A percentile compares a stretch with the other conserved stretches of the same genome.
Conservation (phyloP, 2,888 invertebrate species). For the Pterobdella sp. region DNA sequence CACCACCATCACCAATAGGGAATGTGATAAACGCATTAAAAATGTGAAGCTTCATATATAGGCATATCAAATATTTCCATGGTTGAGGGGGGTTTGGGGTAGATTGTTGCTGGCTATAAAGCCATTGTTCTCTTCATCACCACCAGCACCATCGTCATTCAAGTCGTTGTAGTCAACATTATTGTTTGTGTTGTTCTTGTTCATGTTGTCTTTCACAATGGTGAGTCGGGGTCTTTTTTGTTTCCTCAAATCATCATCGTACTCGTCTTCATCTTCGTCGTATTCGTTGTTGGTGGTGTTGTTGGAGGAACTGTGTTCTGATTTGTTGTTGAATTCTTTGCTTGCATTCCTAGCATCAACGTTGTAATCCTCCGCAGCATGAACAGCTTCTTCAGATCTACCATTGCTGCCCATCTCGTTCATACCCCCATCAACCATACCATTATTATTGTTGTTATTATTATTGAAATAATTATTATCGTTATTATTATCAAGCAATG, state of each 20-base stretch:
- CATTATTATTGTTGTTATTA: not conserved
- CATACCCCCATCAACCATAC: not conserved
- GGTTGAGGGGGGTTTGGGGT: too few species aligned
- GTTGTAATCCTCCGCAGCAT: not conserved
- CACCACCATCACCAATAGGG: not conserved
- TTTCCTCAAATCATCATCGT: not conserved
- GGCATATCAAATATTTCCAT: too few species aligned
- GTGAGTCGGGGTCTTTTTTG: not conserved
- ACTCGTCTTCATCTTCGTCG: not conserved
- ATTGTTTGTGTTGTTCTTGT: conserved; percentile 4
- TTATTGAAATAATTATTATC: not conserved
- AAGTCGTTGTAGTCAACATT: not conserved
- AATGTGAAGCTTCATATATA: too few species aligned
- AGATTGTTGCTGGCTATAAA: too few species aligned
- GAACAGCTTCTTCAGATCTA: not conserved
- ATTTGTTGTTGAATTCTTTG: not conserved
- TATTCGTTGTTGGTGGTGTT: not conserved
- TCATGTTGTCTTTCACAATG: not conserved
- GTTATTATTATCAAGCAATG: too few species aligned
- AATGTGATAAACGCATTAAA: too few species aligned
- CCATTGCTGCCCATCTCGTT: not conserved
- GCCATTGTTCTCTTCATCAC: conserved; percentile 4
- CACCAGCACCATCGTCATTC: conserved; percentile 2
- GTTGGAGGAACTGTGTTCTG: not conserved
- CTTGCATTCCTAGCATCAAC: not conserved